Conservation (phyloP, 2,888 invertebrate species). For the Drosophila nigritarsus region DNA sequence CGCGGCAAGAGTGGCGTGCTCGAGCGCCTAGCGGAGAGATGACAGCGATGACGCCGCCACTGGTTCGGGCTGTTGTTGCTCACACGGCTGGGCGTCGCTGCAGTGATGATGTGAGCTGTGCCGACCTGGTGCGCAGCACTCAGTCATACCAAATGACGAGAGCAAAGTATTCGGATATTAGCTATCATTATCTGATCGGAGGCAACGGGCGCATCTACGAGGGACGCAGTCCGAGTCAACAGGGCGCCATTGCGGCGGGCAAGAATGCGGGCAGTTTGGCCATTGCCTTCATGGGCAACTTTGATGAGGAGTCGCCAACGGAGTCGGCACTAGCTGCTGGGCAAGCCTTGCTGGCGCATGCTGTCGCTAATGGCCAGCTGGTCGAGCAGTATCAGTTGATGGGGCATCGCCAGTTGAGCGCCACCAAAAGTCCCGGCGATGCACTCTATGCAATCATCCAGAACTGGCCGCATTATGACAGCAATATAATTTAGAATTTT, state of each 20-base stretch:
- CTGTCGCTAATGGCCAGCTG: conserved; percentile 87
- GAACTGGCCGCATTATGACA: conserved; percentile 88
- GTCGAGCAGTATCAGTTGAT: conserved; percentile 88
- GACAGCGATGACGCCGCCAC: conserved; percentile 85
- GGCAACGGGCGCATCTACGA: conserved; percentile 90
- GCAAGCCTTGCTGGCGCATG: conserved; percentile 87
- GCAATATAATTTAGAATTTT: conserved; percentile 7
- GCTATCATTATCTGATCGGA: conserved; percentile 91
- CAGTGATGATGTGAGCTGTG: conserved; percentile 85
- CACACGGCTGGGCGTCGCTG: conserved; percentile 89
- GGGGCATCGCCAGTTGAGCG: conserved; percentile 89
- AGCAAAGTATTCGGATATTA: conserved; percentile 88
- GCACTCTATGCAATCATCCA: conserved; percentile 87
- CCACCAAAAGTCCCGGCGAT: conserved; percentile 90
- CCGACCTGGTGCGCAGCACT: conserved; percentile 86
- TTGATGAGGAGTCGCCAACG: conserved; percentile 86
- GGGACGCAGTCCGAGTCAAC: conserved; percentile 89
- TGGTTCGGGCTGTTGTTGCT: conserved; percentile 87
- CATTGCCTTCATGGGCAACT: conserved; percentile 90
- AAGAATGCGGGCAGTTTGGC: conserved; percentile 89
- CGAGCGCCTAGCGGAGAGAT: conserved; percentile 85
- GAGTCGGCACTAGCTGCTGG: conserved; percentile 87
- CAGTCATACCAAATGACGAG: conserved; percentile 89
- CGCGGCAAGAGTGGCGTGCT: conserved; percentile 88
- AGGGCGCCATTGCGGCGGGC: conserved; percentile 89